These are phyloP conservation scores for Pristionchus entomophagus DNA, from an alignment of 2,888 invertebrate genomes.

Conservation along the genomic window DNA sequence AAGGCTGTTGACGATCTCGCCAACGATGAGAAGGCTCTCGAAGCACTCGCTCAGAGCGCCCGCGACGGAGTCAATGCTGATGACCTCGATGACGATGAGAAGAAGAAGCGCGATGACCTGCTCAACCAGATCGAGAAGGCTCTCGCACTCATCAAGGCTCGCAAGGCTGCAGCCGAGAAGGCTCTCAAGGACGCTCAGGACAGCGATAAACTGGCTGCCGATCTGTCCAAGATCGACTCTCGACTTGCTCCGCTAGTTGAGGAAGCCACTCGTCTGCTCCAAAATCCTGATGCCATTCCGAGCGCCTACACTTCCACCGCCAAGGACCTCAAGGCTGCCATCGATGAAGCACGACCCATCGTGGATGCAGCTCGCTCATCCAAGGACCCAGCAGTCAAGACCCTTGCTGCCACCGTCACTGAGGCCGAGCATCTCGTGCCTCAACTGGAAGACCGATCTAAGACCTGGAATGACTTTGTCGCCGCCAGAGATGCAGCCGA, in stretches of 20 bases:
- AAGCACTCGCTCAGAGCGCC: not conserved
- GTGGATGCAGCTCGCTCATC: not conserved
- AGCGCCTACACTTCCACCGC: constrained; percentile 30
- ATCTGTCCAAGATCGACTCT: constrained; percentile 50
- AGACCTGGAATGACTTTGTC: constrained; percentile 61
- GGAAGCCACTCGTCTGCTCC: constrained; percentile 55
- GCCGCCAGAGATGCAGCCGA: constrained; percentile 60
- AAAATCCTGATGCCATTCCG: constrained; percentile 52
- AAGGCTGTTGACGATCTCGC: constrained; percentile 36
- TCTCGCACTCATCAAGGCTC: constrained; percentile 17
- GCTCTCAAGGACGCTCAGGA: constrained; percentile 54
- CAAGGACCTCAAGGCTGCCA: constrained; percentile 48
- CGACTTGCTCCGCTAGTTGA: constrained; percentile 57
- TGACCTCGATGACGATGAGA: constrained; percentile 57
- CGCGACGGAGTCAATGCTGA: constrained; percentile 51
- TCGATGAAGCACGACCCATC: constrained; percentile 52
- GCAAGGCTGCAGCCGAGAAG: constrained; percentile 54
- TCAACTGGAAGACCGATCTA: constrained; percentile 58
- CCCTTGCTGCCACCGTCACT: constrained; percentile 23
- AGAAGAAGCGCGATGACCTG: constrained; percentile 56
- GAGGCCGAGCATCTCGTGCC: constrained; percentile 48
- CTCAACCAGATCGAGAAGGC: constrained; percentile 58
- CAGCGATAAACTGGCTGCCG: constrained; percentile 53
- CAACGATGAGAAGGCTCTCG: constrained; percentile 42
- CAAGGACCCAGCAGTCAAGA: constrained; percentile 11